Conservation (phyloP, 2,113 vertebrate genomes). For the Platichthys stellatus region DNA sequence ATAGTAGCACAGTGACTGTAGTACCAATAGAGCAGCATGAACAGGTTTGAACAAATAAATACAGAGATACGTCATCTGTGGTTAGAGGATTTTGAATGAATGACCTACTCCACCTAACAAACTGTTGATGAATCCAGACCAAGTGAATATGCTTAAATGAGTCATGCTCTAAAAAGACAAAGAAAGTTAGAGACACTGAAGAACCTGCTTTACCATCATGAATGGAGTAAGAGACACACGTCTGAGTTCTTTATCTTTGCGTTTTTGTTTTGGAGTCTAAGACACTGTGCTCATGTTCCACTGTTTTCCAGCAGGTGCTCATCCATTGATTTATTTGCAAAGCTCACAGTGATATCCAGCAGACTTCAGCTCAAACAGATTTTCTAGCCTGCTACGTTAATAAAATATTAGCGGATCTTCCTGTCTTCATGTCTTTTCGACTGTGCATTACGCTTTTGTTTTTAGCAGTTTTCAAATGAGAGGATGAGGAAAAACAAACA, state of each 20-base stretch:
- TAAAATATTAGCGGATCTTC: conserved; percentile 7
- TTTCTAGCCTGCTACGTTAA: background rate
- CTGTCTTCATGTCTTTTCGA: background rate
- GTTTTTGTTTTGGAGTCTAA: background rate
- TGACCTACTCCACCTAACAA: background rate
- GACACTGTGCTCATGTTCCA: background rate
- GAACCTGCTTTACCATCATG: background rate
- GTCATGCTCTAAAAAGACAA: background rate
- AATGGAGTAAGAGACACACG: background rate
- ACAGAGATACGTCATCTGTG: background rate
- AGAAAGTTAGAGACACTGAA: background rate
- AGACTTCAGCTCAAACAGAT: conserved; percentile 9
- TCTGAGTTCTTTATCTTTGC: background rate
- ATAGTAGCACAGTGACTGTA: background rate
- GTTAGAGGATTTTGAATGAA: background rate
- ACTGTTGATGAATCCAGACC: background rate
- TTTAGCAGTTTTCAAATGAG: background rate
- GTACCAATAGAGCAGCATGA: background rate
- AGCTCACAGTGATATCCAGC: background rate
- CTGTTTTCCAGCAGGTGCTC: background rate
- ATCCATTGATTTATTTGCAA: background rate
- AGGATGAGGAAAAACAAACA: background rate
- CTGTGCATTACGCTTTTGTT: background rate
- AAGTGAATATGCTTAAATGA: background rate
- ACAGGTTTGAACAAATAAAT: background rate